These are phyloP conservation scores for Acleris literana DNA, from an alignment of 2,888 invertebrate genomes.

Conservation along the genomic window DNA sequence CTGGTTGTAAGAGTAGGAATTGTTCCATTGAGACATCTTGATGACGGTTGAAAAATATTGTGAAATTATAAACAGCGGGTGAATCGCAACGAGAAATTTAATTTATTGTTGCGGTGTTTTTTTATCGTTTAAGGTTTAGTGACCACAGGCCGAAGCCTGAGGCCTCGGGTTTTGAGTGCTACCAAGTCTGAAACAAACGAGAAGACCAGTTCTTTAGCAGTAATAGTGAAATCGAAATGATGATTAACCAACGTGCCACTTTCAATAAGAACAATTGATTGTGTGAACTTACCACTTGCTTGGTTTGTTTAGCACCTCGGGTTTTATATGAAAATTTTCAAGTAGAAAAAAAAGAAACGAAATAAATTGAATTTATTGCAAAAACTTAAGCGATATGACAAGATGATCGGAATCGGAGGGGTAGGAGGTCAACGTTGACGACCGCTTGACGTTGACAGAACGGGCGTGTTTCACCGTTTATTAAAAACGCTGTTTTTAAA, in stretches of 20 bases:
- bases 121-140: constrained; percentile 41
- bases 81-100: constrained; percentile 42
- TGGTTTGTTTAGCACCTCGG: constrained; percentile 48
- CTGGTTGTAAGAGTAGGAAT: constrained; percentile 69
- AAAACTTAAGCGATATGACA: constrained; percentile 68
- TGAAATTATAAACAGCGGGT: constrained; percentile 50
- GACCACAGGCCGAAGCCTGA: constrained; percentile 79
- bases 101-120: constrained; percentile 43
- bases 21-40: constrained; percentile 79
- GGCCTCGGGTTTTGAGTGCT: constrained; percentile 51
- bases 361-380: constrained; percentile 71
- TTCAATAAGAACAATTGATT: constrained; percentile 41
- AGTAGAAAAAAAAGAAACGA: constrained; percentile 65
- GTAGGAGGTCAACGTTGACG: constrained; percentile 55
- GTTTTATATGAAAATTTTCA: constrained; percentile 54
- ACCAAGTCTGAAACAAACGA: constrained; percentile 58
- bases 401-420: constrained; percentile 64
- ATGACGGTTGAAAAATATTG: constrained; percentile 45
- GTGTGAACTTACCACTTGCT: constrained; percentile 59
- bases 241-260: constrained; percentile 57
- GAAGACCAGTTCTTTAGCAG: constrained; percentile 44
- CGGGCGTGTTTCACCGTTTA: constrained; percentile 21
- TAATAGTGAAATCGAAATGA: constrained; percentile 44
- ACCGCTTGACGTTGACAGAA: constrained; percentile 52
- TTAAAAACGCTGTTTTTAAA: constrained; percentile 5